phyloP scores from a whole-genome alignment of 2,113 vertebrate genomes.

The Podarcis cretensis region DNA sequence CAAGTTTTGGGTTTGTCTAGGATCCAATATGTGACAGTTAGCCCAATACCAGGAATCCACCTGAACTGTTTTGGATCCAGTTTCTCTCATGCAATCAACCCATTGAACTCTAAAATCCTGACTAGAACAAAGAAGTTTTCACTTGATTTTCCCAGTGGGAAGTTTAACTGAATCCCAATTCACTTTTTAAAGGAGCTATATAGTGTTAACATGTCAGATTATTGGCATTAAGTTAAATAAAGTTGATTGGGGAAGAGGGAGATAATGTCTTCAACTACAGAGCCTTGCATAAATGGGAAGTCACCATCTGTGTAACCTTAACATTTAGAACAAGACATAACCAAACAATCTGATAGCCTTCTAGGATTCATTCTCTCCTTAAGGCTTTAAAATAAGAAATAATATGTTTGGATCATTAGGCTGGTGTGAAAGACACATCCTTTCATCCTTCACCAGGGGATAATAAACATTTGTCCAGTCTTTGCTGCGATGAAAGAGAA shows the following conservation, averaged over 20 bases:
- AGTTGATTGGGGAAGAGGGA: not conserved
- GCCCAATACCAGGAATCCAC: too few species aligned
- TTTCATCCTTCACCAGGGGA: not conserved
- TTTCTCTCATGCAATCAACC: not conserved
- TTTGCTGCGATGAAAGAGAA: not conserved
- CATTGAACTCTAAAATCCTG: not conserved
- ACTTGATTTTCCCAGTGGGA: not conserved
- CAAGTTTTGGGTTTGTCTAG: not conserved
- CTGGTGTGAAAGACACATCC: conserved; percentile 5
- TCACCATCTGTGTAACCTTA: not conserved
- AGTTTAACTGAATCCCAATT: conserved; percentile 19
- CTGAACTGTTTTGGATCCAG: not conserved
- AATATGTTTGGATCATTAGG: conserved; percentile 7
- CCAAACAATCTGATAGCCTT: not conserved
- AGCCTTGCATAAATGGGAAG: not conserved
- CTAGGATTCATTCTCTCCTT: not conserved
- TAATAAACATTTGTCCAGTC: not conserved
- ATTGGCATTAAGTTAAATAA: conserved; percentile 18
- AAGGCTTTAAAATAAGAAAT: conserved; percentile 4
- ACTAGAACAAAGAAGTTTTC: not conserved
- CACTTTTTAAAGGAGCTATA: not conserved
- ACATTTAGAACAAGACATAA: accelerated
- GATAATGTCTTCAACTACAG: conserved; percentile 16
- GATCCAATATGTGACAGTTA: not conserved
- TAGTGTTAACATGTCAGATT: conserved; percentile 24